Percentiles rank a stretch among this genome's conserved stretches.
phyloP scores from a whole-genome alignment of 1,140 invertebrate species.

The Lutraria rhynchaena region DNA sequence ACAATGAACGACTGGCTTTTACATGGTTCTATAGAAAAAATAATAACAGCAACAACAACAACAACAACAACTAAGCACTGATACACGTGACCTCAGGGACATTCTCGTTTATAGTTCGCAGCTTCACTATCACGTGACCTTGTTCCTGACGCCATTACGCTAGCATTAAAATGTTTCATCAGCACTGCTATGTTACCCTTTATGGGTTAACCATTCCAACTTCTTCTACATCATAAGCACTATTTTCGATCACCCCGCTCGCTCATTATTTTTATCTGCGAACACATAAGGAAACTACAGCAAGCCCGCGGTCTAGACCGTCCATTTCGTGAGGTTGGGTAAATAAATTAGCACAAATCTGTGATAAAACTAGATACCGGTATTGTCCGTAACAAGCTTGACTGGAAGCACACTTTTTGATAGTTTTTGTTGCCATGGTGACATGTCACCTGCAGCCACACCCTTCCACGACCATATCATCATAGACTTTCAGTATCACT shows the following conservation, averaged over 20 bases:
- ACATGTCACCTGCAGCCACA: constrained; percentile 87
- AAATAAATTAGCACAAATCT: constrained; percentile 49
- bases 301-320: constrained; percentile 4
- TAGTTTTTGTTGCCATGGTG: constrained; percentile 27
- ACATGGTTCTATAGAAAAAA: constrained; percentile 28
- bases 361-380: constrained; percentile 43
- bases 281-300: constrained; percentile 32
- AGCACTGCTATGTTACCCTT: too few species aligned
- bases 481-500: constrained; percentile 87
- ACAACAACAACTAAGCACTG: constrained; percentile 34
- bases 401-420: constrained; percentile 54
- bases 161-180: background rate
- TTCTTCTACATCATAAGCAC: background rate
- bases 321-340: constrained; percentile 22
- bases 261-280: background rate
- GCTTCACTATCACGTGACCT: background rate
- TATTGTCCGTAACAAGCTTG: constrained; percentile 50
- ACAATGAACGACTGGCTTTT: constrained; percentile 36
- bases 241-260: background rate
- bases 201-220: too few species aligned
- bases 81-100: constrained; percentile 29
- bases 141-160: background rate
- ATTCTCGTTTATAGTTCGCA: constrained; percentile 43
- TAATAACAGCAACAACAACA: too few species aligned
- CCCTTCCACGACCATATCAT: constrained; percentile 87